phyloP scores from a whole-genome alignment of 2,797 vertebrate genomes.

The Ctenopoma kingsleyae region DNA sequence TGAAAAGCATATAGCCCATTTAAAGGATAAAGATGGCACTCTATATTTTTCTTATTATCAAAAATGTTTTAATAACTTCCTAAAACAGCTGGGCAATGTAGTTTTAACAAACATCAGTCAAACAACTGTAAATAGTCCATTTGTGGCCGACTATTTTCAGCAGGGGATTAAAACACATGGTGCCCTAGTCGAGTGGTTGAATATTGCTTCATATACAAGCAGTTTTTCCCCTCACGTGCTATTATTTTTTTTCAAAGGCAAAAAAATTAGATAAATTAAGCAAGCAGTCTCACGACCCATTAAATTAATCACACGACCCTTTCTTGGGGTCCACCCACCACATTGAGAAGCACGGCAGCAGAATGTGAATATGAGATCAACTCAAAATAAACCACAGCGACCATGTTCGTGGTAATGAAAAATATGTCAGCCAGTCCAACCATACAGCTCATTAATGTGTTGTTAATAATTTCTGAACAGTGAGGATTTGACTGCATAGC shows the following conservation, averaged over 20 bases:
- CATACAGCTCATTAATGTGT: background rate
- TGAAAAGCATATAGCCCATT: constrained; percentile 7
- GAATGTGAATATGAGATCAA: background rate
- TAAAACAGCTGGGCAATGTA: background rate
- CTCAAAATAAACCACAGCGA: background rate
- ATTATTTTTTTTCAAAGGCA: background rate
- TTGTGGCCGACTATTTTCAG: background rate
- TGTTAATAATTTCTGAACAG: background rate
- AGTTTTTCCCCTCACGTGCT: background rate
- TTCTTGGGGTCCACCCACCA: background rate
- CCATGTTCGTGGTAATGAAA: background rate
- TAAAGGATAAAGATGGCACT: background rate
- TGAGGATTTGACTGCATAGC: background rate
- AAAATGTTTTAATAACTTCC: background rate
- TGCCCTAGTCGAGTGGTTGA: background rate
- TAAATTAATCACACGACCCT: background rate
- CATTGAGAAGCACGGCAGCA: background rate
- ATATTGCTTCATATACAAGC: background rate
- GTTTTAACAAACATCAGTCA: background rate
- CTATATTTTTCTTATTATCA: background rate
- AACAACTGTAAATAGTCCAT: background rate
- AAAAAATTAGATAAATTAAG: background rate
- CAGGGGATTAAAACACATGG: background rate
- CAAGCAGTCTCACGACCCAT: background rate
- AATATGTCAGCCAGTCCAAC: background rate